Percentiles rank a stretch among this genome's conserved stretches.
phyloP scores from a whole-genome alignment of 2,797 vertebrate species.

The Diplodus sargus region DNA sequence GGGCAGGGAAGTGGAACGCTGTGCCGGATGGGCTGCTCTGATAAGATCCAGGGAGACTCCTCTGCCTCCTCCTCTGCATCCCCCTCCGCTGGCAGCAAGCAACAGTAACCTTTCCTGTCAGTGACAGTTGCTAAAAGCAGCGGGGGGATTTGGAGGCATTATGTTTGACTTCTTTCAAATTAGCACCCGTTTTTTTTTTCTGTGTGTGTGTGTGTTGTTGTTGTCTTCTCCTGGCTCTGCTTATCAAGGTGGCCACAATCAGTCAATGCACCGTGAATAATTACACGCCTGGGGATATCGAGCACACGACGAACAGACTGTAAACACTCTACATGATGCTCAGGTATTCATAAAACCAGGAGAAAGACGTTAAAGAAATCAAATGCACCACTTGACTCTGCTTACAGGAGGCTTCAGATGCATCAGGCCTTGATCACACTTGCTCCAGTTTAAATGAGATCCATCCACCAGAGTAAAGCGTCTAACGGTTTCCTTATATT shows the following conservation, averaged over 20 bases:
- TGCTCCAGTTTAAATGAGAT: constrained; percentile 57
- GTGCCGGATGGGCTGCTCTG: constrained; percentile 61
- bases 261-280: constrained; percentile 62
- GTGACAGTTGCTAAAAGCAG: constrained; percentile 68
- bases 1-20: constrained; percentile 69
- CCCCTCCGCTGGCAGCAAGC: constrained; percentile 51
- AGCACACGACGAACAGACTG: constrained; percentile 40
- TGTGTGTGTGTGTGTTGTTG: background rate
- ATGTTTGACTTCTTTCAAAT: constrained; percentile 75
- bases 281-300: constrained; percentile 46
- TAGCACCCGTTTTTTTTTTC: constrained; percentile 56
- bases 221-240: constrained; percentile 48
- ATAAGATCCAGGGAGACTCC: constrained; percentile 74
- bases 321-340: constrained; percentile 45
- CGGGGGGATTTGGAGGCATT: constrained; percentile 60
- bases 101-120: constrained; percentile 65
- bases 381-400: constrained; percentile 56
- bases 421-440: constrained; percentile 47
- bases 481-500: constrained; percentile 74
- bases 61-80: background rate
- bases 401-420: constrained; percentile 45
- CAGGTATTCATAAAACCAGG: constrained; percentile 43
- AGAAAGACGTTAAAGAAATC: constrained; percentile 31
- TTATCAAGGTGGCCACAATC: constrained; percentile 65
- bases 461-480: constrained; percentile 64